These are phyloP conservation scores for Ceratosolen solmsi DNA, from an alignment of 1,140 invertebrate genomes.

Conservation along the genomic window DNA sequence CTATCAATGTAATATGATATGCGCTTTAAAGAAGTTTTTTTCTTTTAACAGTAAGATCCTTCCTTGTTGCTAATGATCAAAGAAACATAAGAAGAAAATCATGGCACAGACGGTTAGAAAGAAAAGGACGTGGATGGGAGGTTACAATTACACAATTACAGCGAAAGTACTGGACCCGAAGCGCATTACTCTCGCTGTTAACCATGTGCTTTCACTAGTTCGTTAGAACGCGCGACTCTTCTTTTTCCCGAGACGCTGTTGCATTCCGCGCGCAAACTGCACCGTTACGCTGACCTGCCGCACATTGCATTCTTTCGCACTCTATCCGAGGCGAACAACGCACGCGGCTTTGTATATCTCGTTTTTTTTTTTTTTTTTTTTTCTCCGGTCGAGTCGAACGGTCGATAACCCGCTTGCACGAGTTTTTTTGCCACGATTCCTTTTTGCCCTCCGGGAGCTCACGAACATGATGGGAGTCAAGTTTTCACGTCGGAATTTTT, in stretches of 20 bases:
- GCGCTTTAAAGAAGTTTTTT: no score
- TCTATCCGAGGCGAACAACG: background rate
- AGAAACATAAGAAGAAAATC: no score
- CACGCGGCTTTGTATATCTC: background rate
- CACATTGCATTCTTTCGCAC: background rate
- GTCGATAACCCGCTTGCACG: background rate
- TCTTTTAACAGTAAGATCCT: no score
- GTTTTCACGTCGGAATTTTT: constrained; percentile 8
- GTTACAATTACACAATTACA: constrained; percentile 18
- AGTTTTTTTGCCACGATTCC: background rate
- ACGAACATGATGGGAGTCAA: background rate
- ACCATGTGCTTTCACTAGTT: constrained; percentile 9
- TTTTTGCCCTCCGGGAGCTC: background rate
- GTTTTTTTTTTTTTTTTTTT: constrained; percentile 3
- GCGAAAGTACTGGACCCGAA: constrained; percentile 38
- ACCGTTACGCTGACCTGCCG: constrained; percentile 6
- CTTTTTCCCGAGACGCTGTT: background rate
- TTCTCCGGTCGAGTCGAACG: background rate
- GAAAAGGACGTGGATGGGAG: background rate
- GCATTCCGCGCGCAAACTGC: background rate
- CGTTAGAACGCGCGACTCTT: background rate
- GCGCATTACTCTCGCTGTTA: constrained; percentile 24
- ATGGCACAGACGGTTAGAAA: no score
- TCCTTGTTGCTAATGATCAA: no score
- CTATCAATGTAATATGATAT: no score